Evolutionary conservation across 2,888 invertebrate genomes (phyloP).

Genomic region (Perizoma affinitatum): DNA sequence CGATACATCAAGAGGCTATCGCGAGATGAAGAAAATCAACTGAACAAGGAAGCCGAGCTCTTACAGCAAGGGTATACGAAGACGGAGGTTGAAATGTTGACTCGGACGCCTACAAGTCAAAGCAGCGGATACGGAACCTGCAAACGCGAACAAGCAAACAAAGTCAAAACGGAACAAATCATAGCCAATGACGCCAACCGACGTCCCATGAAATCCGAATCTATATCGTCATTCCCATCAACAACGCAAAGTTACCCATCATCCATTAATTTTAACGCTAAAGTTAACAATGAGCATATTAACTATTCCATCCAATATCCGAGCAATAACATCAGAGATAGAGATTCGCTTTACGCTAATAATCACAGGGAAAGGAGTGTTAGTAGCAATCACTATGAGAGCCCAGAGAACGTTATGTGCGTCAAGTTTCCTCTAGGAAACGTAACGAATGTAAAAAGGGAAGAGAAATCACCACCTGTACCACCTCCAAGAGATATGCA

Average conservation of each 20-base stretch:
- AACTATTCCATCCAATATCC: conserved; percentile 78
- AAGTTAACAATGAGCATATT: conserved; percentile 82
- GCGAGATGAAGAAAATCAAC: conserved; percentile 86
- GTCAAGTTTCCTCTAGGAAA: conserved; percentile 82
- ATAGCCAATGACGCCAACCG: conserved; percentile 61
- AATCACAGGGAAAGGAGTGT: conserved; percentile 68
- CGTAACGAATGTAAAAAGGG: conserved; percentile 69
- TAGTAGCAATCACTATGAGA: conserved; percentile 66
- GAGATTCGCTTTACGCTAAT: conserved; percentile 70
- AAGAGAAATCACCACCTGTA: conserved; percentile 86
- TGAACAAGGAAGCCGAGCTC: conserved; percentile 82
- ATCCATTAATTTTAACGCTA: conserved; percentile 81
- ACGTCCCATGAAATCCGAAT: conserved; percentile 75
- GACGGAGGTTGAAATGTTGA: conserved; percentile 81
- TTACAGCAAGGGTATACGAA: conserved; percentile 79
- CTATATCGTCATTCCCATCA: conserved; percentile 81
- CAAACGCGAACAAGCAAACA: conserved; percentile 77
- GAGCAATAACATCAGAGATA: conserved; percentile 58
- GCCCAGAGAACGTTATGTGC: conserved; percentile 73
- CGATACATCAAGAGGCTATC: conserved; percentile 90
- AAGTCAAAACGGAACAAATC: conserved; percentile 66
- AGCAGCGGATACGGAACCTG: conserved; percentile 79
- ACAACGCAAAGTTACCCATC: conserved; percentile 81
- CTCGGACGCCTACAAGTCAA: conserved; percentile 80
- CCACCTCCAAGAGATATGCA: conserved; percentile 92